A percentile compares a stretch with the other conserved stretches of the same genome.
phyloP scores from a whole-genome alignment of 2,113 vertebrate genomes.

The Tauraco erythrolophus region DNA sequence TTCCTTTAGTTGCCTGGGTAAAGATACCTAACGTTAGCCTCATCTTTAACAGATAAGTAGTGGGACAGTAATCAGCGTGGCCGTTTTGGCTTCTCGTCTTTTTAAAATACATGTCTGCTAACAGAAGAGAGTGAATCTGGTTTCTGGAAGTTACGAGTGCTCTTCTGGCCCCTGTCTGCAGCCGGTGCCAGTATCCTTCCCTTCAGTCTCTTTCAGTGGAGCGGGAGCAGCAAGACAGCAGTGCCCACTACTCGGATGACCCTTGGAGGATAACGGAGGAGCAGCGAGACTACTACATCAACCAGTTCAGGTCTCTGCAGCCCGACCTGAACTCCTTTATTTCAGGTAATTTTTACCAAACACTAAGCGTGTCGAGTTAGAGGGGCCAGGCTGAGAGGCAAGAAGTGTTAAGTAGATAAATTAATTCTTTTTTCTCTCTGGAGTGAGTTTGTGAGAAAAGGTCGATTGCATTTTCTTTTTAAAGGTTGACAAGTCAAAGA shows the following conservation, averaged over 20 bases:
- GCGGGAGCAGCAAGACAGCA: conserved; percentile 78
- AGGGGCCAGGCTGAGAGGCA: not conserved
- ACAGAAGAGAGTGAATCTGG: not conserved
- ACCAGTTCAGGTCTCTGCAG: conserved; percentile 92
- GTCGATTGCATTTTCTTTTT: not conserved
- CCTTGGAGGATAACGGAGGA: conserved; percentile 97
- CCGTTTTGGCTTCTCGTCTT: not conserved
- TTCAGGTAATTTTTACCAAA: conserved; percentile 80
- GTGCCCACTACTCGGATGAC: conserved; percentile 82
- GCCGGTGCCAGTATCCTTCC: not conserved
- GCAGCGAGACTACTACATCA: conserved; percentile 94
- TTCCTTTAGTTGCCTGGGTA: not conserved
- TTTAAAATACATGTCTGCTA: not conserved
- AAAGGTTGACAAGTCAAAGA: not conserved
- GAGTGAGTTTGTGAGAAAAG: not conserved
- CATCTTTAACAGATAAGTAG: not conserved
- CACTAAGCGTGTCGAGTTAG: rapidly evolving
- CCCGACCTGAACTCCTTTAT: conserved; percentile 89
- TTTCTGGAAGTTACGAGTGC: not conserved
- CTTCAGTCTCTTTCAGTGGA: conserved; percentile 82
- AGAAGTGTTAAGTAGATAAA: not conserved
- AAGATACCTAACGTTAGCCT: not conserved
- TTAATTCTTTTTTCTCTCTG: not conserved
- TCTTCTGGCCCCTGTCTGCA: not conserved
- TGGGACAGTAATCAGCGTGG: not conserved